Conservation (phyloP, 2,113 vertebrate genomes). For the Cephalophus harveyi region DNA sequence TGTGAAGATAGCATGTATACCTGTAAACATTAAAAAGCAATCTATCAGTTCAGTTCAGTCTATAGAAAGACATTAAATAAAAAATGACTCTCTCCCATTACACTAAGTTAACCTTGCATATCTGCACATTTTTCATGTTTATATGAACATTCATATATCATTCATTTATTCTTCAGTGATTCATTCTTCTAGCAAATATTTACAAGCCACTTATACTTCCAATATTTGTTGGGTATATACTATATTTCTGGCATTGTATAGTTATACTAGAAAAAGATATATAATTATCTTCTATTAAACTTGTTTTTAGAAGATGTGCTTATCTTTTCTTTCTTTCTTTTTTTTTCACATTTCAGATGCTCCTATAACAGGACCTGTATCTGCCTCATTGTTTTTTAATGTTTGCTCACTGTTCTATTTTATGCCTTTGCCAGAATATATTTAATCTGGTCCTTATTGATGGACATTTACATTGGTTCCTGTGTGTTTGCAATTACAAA, state of each 20-base stretch:
- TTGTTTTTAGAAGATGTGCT: background rate
- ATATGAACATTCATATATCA: background rate
- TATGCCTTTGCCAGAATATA: background rate
- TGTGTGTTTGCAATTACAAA: constrained; percentile 16
- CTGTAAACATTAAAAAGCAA: background rate
- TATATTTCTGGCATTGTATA: background rate
- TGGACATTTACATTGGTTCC: constrained; percentile 18
- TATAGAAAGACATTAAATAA: background rate
- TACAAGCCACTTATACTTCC: background rate
- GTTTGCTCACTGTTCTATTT: background rate
- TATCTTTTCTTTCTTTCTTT: background rate
- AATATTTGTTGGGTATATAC: background rate
- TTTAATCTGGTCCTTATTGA: background rate
- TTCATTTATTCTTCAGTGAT: background rate
- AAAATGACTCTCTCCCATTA: background rate
- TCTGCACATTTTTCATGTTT: background rate
- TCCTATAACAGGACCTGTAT: background rate
- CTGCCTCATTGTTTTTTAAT: background rate
- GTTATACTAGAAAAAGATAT: background rate
- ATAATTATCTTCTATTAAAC: background rate
- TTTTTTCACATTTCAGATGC: background rate
- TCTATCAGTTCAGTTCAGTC: background rate
- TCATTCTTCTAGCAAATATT: background rate
- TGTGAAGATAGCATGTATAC: background rate
- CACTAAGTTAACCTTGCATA: background rate